These are phyloP conservation scores for Drosophila ironensis DNA, from an alignment of 1,140 invertebrate genomes.

Conservation along the genomic window DNA sequence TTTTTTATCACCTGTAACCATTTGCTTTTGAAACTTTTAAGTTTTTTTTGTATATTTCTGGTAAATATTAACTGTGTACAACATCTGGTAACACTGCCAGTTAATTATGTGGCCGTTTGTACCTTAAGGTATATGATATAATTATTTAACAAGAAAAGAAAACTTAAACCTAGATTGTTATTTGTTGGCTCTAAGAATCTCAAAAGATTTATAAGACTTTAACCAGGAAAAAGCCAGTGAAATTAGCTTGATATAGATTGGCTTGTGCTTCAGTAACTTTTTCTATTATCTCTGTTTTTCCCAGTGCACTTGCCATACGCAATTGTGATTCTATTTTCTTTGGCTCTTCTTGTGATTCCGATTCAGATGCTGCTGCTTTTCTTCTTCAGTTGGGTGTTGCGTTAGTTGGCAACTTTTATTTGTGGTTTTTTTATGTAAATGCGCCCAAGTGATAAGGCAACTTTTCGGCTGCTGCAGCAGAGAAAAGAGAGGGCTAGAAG, in stretches of 20 bases:
- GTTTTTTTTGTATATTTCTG: too few relatives aligned
- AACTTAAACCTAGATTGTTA: too few relatives aligned
- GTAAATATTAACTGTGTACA: too few relatives aligned
- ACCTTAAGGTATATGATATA: too few relatives aligned
- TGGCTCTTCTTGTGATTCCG: slow-evolving; percentile 42
- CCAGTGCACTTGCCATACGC: neutral
- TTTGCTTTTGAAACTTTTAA: too few relatives aligned
- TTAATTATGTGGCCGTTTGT: too few relatives aligned
- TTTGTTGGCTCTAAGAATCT: too few relatives aligned
- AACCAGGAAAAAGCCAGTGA: too few relatives aligned
- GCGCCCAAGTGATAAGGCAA: slow-evolving; percentile 79
- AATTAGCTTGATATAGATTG: neutral
- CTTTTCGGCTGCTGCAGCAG: slow-evolving; percentile 68
- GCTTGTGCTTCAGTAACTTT: neutral
- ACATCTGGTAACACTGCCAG: too few relatives aligned
- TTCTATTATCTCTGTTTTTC: neutral
- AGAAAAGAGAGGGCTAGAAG: neutral
- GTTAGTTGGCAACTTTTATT: slow-evolving; percentile 80
- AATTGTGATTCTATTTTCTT: slow-evolving; percentile 62
- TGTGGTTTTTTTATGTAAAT: slow-evolving; percentile 81
- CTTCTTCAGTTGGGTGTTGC: slow-evolving; percentile 46
- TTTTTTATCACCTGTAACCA: too few relatives aligned
- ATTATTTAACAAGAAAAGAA: too few relatives aligned
- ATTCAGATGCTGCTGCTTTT: slow-evolving; percentile 31
- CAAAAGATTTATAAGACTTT: too few relatives aligned